Evolutionary conservation across 2,797 vertebrate species (phyloP).

Genomic region (Myotis findleyi): DNA sequence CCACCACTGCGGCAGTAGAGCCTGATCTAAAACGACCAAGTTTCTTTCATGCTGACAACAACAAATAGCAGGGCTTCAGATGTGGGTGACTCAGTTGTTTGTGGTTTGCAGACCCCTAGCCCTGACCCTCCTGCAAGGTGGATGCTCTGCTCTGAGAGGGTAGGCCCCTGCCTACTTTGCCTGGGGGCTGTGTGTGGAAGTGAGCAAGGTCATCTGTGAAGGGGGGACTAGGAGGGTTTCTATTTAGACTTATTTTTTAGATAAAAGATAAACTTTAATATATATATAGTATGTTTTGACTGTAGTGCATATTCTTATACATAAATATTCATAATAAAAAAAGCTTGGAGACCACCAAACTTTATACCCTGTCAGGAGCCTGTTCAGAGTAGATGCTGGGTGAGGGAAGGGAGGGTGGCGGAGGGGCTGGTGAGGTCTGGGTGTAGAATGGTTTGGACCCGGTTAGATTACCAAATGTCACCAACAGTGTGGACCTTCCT

Average conservation of each 20-base stretch:
- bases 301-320: background rate
- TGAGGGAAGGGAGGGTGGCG: background rate
- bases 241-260: background rate
- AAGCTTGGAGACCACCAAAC: background rate
- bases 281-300: background rate
- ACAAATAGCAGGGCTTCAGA: background rate
- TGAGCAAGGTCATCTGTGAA: background rate
- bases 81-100: background rate
- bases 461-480: background rate
- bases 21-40: background rate
- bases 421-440: background rate
- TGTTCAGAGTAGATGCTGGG: background rate
- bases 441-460: background rate
- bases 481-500: background rate
- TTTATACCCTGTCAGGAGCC: background rate
- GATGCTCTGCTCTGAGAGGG: background rate
- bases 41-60: background rate
- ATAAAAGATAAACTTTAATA: slow-evolving; percentile 30
- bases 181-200: background rate
- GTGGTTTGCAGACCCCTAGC: background rate
- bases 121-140: background rate
- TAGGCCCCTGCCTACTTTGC: background rate
- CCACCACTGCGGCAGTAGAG: background rate
- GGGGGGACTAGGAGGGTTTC: background rate
- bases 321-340: background rate